A percentile compares a stretch with the other conserved stretches of the same genome.
Conservation (phyloP, 2,113 vertebrate genomes). For the Hypocryptadius cinnamomeus region DNA sequence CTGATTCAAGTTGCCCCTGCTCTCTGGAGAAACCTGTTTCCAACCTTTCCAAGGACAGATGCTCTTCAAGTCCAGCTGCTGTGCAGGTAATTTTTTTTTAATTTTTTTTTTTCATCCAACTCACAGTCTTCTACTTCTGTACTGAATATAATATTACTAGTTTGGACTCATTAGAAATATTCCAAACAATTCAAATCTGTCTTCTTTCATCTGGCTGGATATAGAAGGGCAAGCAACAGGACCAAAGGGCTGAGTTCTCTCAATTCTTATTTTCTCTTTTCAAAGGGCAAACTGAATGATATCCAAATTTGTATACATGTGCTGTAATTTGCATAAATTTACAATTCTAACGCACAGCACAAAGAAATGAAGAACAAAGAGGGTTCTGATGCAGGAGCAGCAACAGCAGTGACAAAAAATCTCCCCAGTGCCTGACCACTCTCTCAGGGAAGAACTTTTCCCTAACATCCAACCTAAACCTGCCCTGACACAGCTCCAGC, state of each 20-base stretch:
- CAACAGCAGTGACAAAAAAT: not conserved
- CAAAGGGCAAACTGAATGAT: not conserved
- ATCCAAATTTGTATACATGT: not conserved
- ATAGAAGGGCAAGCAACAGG: not conserved
- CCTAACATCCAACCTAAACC: not conserved
- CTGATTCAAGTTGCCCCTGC: not conserved
- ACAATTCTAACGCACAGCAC: not conserved
- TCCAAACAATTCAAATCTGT: not conserved
- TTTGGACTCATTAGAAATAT: not conserved
- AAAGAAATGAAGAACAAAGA: not conserved
- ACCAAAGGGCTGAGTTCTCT: not conserved
- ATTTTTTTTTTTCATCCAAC: not conserved
- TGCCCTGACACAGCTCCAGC: not conserved
- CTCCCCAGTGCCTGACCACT: not conserved
- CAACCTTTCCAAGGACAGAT: not conserved
- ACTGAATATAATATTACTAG: accelerated
- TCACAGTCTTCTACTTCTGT: not conserved
- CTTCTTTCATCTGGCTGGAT: not conserved
- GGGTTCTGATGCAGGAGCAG: not conserved
- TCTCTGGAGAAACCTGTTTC: not conserved
- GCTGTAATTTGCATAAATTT: not conserved
- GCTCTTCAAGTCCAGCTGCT: not conserved
- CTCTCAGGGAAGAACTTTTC: not conserved
- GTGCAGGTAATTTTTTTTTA: too few relatives aligned
- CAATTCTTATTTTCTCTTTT: not conserved